These are phyloP conservation scores for Champsocephalus gunnari DNA, from an alignment of 2,797 vertebrate species.

Conservation along the genomic window DNA sequence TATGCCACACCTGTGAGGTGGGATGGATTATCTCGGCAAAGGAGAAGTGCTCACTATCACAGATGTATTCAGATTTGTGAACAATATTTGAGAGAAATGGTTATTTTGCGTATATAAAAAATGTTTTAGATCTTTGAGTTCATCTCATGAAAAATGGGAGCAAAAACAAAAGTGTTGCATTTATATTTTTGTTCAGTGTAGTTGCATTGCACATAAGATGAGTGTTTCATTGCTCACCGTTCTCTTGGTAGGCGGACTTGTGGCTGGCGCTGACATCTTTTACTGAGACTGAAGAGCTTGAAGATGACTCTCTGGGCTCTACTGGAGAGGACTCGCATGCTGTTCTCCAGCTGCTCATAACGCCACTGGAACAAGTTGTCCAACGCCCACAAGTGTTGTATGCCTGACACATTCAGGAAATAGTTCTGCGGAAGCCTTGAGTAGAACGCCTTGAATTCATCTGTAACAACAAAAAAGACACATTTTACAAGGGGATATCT, in stretches of 20 bases:
- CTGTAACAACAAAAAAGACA: conserved; percentile 77
- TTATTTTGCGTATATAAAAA: too few relatives aligned
- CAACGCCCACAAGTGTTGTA: conserved; percentile 95
- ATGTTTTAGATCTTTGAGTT: too few relatives aligned
- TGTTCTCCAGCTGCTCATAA: conserved; percentile 93
- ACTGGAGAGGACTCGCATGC: conserved; percentile 90
- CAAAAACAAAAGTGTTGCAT: too few relatives aligned
- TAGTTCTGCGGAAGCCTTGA: conserved; percentile 92
- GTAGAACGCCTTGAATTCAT: conserved; percentile 96
- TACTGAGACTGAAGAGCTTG: conserved; percentile 97
- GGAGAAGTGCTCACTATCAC: too few relatives aligned
- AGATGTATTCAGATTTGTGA: too few relatives aligned
- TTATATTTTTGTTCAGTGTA: too few relatives aligned
- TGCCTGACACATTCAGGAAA: conserved; percentile 92
- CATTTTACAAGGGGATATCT: not conserved
- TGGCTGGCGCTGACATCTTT: conserved; percentile 94
- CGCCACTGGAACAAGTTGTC: conserved; percentile 93
- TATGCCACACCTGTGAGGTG: too few relatives aligned
- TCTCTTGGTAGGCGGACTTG: conserved; percentile 90
- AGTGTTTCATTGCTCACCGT: conserved; percentile 84
- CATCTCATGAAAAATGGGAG: too few relatives aligned
- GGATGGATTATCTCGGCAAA: too few relatives aligned
- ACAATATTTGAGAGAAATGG: too few relatives aligned
- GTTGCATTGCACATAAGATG: not conserved
- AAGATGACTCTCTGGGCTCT: conserved; percentile 94